A percentile compares a stretch with the other conserved stretches of the same genome.
phyloP scores from a whole-genome alignment of 2,797 vertebrate species.

The Chelonia mydas region DNA sequence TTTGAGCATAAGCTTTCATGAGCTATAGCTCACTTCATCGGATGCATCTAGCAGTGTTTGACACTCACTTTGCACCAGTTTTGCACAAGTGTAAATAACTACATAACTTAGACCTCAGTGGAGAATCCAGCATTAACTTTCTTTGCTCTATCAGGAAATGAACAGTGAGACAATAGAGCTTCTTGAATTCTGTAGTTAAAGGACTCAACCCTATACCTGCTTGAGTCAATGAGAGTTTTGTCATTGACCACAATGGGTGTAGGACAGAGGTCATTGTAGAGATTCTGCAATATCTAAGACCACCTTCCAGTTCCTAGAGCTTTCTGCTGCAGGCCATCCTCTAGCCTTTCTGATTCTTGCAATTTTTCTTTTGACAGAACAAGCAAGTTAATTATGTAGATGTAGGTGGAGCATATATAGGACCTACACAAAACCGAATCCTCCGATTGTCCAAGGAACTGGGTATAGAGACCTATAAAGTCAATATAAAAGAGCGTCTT shows the following conservation, averaged over 20 bases:
- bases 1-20: too few species aligned
- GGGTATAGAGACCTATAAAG: slow-evolving; percentile 84
- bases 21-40: not conserved
- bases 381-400: slow-evolving; percentile 81
- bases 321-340: not conserved
- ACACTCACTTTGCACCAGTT: not conserved
- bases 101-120: not conserved
- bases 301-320: not conserved
- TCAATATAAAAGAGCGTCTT: slow-evolving; percentile 71
- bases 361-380: slow-evolving; percentile 74
- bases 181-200: not conserved
- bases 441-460: slow-evolving; percentile 84
- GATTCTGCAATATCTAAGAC: not conserved
- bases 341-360: slow-evolving; percentile 8
- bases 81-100: not conserved
- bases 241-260: not conserved
- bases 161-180: not conserved
- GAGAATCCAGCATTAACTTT: not conserved
- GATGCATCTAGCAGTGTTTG: not conserved
- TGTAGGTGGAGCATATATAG: slow-evolving; percentile 84
- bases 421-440: slow-evolving; percentile 85
- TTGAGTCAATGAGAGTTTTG: not conserved
- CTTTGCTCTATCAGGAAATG: not conserved
- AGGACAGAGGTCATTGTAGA: not conserved
- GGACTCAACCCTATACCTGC: not conserved